Percentiles rank a stretch among this genome's conserved stretches.
Evolutionary conservation across 64 coral and sea anemone genomes (phyloP).

Genomic region (Pocillopora verrucosa): DNA sequence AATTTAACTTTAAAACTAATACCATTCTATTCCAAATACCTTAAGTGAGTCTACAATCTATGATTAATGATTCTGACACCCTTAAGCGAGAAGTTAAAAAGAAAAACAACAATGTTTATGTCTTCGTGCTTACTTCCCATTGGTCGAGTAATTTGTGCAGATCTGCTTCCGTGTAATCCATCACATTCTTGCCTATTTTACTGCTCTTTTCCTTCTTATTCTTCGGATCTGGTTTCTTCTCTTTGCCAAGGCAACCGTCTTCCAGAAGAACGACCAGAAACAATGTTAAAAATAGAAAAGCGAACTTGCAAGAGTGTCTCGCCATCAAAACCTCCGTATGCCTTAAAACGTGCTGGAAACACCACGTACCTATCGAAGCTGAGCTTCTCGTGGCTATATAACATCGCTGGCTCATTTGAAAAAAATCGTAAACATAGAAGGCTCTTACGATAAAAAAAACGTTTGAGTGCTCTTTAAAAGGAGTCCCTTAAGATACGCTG

Average conservation of each 20-base stretch:
- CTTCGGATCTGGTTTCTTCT: conserved; percentile 52
- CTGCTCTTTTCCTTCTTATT: conserved; percentile 71
- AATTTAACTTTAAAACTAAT: too few relatives aligned
- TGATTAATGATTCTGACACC: too few relatives aligned
- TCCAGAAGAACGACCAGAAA: not conserved
- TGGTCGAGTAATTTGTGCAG: conserved; percentile 81
- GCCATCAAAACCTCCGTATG: not conserved
- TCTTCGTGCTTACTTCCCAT: conserved; percentile 77
- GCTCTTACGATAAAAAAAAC: not conserved
- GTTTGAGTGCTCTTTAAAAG: too few relatives aligned
- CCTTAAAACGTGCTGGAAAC: too few relatives aligned
- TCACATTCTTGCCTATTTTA: conserved; percentile 87
- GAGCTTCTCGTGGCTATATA: not conserved
- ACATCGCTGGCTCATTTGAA: conserved; percentile 11
- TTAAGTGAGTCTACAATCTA: too few relatives aligned
- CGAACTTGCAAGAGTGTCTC: not conserved
- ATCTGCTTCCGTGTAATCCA: conserved; percentile 95
- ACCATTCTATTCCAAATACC: too few relatives aligned
- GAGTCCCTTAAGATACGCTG: too few relatives aligned
- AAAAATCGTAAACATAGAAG: not conserved
- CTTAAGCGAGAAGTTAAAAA: too few relatives aligned
- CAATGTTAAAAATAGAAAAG: not conserved
- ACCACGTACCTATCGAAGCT: too few relatives aligned
- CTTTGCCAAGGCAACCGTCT: conserved; percentile 10
- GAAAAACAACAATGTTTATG: not conserved